These are phyloP conservation scores for Drosophila lutescens DNA, from an alignment of 2,888 invertebrate species.

Conservation along the genomic window DNA sequence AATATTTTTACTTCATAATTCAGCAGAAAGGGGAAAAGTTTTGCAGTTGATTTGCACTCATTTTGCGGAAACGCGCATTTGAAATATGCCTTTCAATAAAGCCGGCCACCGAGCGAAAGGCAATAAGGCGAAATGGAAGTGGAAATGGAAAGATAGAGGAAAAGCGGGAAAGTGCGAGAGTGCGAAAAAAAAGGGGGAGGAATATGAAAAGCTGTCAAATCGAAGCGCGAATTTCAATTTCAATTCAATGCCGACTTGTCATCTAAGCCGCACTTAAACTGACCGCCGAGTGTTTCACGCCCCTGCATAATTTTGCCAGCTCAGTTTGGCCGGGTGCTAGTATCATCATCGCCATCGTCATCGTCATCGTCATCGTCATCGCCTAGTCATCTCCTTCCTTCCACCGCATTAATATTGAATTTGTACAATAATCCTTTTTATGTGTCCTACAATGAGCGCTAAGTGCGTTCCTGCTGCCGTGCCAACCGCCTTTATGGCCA, in stretches of 20 bases:
- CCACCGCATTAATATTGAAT: constrained; percentile 76
- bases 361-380: constrained; percentile 8
- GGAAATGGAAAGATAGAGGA: constrained; percentile 3
- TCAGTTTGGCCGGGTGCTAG: constrained; percentile 46
- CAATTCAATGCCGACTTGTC: constrained; percentile 41
- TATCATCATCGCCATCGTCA: constrained; percentile 1
- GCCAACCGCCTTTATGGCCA: constrained; percentile 57
- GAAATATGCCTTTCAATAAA: constrained; percentile 70
- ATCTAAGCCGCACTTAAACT: constrained; percentile 68
- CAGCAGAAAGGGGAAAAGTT: constrained; percentile 32
- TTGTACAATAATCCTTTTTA: constrained; percentile 78
- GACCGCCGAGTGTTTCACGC: constrained; percentile 70
- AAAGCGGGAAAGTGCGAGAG: background rate
- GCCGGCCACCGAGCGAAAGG: constrained; percentile 5
- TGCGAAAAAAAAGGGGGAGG: background rate
- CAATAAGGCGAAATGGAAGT: constrained; percentile 18
- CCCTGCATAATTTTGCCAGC: constrained; percentile 71
- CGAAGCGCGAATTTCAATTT: constrained; percentile 66
- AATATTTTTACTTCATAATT: constrained; percentile 71
- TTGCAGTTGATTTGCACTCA: constrained; percentile 59
- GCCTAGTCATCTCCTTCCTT: constrained; percentile 10
- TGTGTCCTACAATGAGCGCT: constrained; percentile 71
- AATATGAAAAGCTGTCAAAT: constrained; percentile 51
- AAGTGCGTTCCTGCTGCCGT: constrained; percentile 59
- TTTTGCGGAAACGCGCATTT: constrained; percentile 56